These are phyloP conservation scores for Turdus rufiventris DNA, from an alignment of 2,113 vertebrate genomes.

Conservation along the genomic window DNA sequence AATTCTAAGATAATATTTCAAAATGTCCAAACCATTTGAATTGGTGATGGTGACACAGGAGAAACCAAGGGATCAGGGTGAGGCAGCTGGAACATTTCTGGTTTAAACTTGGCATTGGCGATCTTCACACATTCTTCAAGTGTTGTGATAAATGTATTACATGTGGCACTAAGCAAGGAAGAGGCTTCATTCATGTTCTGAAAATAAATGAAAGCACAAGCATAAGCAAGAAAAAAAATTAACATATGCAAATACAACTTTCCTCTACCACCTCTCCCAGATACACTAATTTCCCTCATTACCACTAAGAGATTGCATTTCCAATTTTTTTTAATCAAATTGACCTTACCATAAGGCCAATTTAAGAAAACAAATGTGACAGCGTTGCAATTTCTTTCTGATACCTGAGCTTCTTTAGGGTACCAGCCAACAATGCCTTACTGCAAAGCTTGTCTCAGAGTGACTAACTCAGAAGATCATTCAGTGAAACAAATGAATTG, in stretches of 20 bases:
- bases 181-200: conserved; percentile 88
- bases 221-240: not conserved
- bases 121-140: conserved; percentile 97
- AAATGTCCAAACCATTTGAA: conserved; percentile 83
- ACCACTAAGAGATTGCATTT: not conserved
- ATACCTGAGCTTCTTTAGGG: not conserved
- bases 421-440: not conserved
- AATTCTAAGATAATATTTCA: not conserved
- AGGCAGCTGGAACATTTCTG: conserved; percentile 82
- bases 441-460: not conserved
- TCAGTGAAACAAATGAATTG: not conserved
- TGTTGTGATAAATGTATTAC: conserved; percentile 94
- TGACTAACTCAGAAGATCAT: not conserved
- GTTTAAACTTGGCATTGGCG: conserved; percentile 89
- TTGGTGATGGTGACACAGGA: conserved; percentile 84
- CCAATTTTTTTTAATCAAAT: not conserved
- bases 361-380: not conserved
- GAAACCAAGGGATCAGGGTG: conserved; percentile 79
- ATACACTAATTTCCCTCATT: not conserved
- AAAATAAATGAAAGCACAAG: conserved; percentile 35
- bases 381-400: not conserved
- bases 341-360: not conserved
- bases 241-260: not conserved
- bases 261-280: not conserved
- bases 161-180: conserved; percentile 93